Percentiles rank a stretch among this genome's conserved stretches.
Conservation (phyloP, 2,888 invertebrate species). For the Volucella zonaria region DNA sequence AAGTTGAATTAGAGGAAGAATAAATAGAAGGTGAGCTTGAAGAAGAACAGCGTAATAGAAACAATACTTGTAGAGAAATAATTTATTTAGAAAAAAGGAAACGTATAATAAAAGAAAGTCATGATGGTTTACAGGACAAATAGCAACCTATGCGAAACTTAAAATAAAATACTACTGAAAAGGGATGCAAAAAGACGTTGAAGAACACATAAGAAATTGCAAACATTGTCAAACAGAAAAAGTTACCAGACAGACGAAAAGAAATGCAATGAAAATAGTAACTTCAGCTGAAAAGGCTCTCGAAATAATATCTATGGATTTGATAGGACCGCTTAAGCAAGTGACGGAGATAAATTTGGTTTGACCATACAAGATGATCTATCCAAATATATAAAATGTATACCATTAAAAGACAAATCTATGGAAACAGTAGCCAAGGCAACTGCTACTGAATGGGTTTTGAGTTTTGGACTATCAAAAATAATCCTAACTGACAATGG, state of each 20-base stretch:
- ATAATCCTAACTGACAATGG: no score
- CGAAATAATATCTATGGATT: slow-evolving; percentile 44
- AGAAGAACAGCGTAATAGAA: slow-evolving; percentile 20
- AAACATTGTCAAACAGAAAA: slow-evolving; percentile 43
- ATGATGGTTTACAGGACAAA: slow-evolving; percentile 51
- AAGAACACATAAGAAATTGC: slow-evolving; percentile 35
- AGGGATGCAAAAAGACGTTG: slow-evolving; percentile 29
- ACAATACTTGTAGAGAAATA: slow-evolving; percentile 4
- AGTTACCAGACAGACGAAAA: slow-evolving; percentile 30
- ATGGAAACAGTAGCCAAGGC: no score
- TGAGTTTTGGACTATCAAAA: no score
- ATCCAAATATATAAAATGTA: slow-evolving; percentile 33
- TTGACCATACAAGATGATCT: slow-evolving; percentile 44
- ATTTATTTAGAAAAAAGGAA: slow-evolving; percentile 32
- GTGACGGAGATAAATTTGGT: slow-evolving; percentile 40
- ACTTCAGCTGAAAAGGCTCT: slow-evolving; percentile 41
- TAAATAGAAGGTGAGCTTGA: slow-evolving; percentile 14
- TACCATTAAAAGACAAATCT: slow-evolving; percentile 1
- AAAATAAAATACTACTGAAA: slow-evolving; percentile 26
- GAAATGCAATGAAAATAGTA: slow-evolving; percentile 44
- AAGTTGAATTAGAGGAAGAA: not conserved
- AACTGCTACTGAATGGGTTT: no score
- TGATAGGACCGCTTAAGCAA: slow-evolving; percentile 43
- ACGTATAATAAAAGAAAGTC: slow-evolving; percentile 44
- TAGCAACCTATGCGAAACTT: slow-evolving; percentile 45